Conservation (phyloP, 2,888 invertebrate genomes). For the Creontiades dilutus region DNA sequence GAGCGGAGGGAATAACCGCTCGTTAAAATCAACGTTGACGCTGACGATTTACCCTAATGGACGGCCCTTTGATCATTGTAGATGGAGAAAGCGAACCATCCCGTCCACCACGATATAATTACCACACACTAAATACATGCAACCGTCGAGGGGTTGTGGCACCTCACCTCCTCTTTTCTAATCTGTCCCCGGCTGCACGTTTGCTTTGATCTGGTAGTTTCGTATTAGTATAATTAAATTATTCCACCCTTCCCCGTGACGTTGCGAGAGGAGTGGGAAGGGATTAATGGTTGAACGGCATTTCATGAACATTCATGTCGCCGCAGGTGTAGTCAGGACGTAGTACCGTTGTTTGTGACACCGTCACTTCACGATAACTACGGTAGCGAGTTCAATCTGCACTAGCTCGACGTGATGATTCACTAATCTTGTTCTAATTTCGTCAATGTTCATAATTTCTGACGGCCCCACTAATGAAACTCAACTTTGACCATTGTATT, state of each 20-base stretch:
- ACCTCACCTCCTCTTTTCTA: constrained; percentile 41
- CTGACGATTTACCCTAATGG: constrained; percentile 50
- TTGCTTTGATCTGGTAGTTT: constrained; percentile 38
- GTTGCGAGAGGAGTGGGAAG: not conserved
- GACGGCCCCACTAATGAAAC: too few species aligned
- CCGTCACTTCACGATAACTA: not conserved
- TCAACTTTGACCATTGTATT: too few species aligned
- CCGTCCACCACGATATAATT: constrained; percentile 36
- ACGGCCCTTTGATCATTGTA: constrained; percentile 45
- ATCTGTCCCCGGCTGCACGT: not conserved
- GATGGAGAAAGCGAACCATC: not conserved
- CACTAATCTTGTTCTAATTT: too few species aligned
- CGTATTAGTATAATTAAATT: constrained; percentile 58
- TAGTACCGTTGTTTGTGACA: not conserved
- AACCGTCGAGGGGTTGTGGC: constrained; percentile 18
- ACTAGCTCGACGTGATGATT: too few species aligned
- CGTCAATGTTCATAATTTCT: too few species aligned
- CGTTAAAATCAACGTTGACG: constrained; percentile 55
- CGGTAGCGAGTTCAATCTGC: not conserved
- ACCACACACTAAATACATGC: constrained; percentile 55
- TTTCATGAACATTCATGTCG: constrained; percentile 47
- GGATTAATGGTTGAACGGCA: not conserved
- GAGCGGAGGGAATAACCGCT: not conserved
- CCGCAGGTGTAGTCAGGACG: not conserved
- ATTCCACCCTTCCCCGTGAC: not conserved